Percentiles rank a stretch among this genome's conserved stretches.
Conservation (phyloP, 2,888 invertebrate genomes). For the Cheilosia grossa region DNA sequence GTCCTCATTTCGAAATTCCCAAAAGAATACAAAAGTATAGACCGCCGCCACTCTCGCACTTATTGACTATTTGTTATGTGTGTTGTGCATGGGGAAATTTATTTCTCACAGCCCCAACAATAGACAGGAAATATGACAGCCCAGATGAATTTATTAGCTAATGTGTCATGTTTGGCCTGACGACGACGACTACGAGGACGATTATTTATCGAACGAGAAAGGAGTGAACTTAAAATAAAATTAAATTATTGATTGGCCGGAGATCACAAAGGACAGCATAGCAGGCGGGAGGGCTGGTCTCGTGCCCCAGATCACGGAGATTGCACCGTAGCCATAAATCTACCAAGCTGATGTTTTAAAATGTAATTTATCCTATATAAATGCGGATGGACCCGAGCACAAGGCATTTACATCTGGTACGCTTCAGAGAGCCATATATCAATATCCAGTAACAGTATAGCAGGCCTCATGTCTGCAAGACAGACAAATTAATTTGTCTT, state of each 20-base stretch:
- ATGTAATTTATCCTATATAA: conserved; percentile 72
- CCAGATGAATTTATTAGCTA: conserved; percentile 71
- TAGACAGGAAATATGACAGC: conserved; percentile 71
- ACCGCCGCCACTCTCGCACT: conserved; percentile 28
- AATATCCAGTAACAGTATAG: conserved; percentile 60
- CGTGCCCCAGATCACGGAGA: conserved; percentile 51
- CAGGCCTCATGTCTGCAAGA: conserved; percentile 61
- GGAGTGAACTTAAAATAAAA: conserved; percentile 72
- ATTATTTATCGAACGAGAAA: conserved; percentile 73
- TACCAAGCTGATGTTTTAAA: conserved; percentile 72
- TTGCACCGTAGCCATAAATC: conserved; percentile 69
- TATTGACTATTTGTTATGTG: conserved; percentile 54
- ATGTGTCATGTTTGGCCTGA: conserved; percentile 68
- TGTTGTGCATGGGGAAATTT: conserved; percentile 29
- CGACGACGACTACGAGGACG: conserved; percentile 19
- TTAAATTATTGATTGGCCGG: conserved; percentile 70
- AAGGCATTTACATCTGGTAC: conserved; percentile 58
- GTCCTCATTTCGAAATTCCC: conserved; percentile 58
- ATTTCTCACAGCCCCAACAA: conserved; percentile 61
- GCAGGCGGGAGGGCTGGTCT: background rate
- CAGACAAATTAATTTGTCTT: conserved; percentile 73
- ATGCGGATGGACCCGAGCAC: conserved; percentile 41
- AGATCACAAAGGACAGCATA: conserved; percentile 11
- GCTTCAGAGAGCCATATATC: conserved; percentile 64
- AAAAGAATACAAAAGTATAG: conserved; percentile 52